phyloP scores from a whole-genome alignment of 2,888 invertebrate species.

The Pandemis heparana region DNA sequence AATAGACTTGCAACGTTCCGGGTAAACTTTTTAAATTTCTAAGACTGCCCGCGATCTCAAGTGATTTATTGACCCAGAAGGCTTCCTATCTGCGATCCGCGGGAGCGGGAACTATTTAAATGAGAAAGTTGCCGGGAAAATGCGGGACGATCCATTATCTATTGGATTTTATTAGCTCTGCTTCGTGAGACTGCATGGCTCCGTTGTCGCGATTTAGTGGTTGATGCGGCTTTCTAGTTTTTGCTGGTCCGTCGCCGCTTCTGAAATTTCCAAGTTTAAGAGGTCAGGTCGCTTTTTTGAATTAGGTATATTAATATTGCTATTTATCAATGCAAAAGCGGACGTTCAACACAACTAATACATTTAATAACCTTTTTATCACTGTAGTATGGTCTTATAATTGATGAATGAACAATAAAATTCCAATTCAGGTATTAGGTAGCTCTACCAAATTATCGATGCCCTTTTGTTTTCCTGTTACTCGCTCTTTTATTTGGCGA shows the following conservation, averaged over 20 bases:
- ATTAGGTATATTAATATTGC: too few species aligned
- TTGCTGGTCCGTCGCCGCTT: not conserved
- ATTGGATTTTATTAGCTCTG: slow-evolving; percentile 43
- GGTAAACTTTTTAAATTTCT: slow-evolving; percentile 42
- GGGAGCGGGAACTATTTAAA: slow-evolving; percentile 42
- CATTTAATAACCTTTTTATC: too few species aligned
- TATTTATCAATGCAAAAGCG: too few species aligned
- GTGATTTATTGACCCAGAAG: slow-evolving; percentile 43
- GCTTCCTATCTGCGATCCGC: slow-evolving; percentile 39
- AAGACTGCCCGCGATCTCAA: slow-evolving; percentile 41
- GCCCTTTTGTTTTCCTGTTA: too few species aligned
- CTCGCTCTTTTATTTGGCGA: too few species aligned
- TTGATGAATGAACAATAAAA: too few species aligned
- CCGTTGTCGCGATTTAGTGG: not conserved
- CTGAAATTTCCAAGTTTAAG: too few species aligned
- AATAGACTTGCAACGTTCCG: slow-evolving; percentile 29
- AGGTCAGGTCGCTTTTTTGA: too few species aligned
- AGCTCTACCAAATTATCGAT: too few species aligned
- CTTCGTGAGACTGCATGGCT: slow-evolving; percentile 14
- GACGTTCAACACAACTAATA: too few species aligned
- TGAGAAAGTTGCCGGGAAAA: slow-evolving; percentile 41
- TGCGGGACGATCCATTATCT: slow-evolving; percentile 40
- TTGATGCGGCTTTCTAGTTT: not conserved
- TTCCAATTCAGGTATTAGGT: too few species aligned
- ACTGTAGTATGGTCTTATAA: too few species aligned